A percentile compares a stretch with the other conserved stretches of the same genome.
Evolutionary conservation across 2,113 vertebrate genomes (phyloP).

Genomic region (Scolopax mira): DNA sequence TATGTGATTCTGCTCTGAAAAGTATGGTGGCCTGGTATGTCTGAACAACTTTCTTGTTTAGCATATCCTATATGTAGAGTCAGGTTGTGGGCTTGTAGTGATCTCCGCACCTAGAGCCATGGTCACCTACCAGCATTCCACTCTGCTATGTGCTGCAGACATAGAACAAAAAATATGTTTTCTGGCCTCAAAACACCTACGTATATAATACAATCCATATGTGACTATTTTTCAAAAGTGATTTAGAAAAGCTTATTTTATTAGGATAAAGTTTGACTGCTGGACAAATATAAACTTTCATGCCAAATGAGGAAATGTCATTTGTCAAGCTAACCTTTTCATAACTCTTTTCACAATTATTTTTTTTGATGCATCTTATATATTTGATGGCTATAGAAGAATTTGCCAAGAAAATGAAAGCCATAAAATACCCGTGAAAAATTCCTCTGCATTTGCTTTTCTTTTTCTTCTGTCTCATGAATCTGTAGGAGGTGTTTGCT

Average conservation of each 20-base stretch:
- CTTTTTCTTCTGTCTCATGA: background rate
- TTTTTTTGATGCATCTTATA: background rate
- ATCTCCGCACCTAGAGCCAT: background rate
- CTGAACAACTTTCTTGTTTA: background rate
- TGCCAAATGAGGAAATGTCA: constrained; percentile 28
- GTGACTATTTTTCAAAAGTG: constrained; percentile 31
- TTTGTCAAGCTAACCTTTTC: constrained; percentile 36
- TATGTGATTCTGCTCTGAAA: background rate
- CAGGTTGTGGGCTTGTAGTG: background rate
- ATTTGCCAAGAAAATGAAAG: constrained; percentile 46
- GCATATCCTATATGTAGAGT: background rate
- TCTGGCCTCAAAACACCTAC: constrained; percentile 52
- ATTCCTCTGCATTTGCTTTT: constrained; percentile 28
- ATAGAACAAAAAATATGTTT: constrained; percentile 51
- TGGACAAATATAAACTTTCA: constrained; percentile 26
- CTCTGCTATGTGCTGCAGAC: background rate
- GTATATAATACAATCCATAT: constrained; percentile 42
- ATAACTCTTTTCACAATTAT: constrained; percentile 8
- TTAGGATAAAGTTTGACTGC: constrained; percentile 27
- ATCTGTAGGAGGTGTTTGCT: constrained; percentile 37
- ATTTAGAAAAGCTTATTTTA: constrained; percentile 45
- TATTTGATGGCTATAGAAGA: background rate
- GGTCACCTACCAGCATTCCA: constrained; percentile 18
- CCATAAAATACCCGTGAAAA: constrained; percentile 19
- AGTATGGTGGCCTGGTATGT: background rate